Percentiles rank a stretch among this genome's conserved stretches.
Evolutionary conservation across 2,113 vertebrate species (phyloP).

Genomic region (Semicossyphus pulcher): DNA sequence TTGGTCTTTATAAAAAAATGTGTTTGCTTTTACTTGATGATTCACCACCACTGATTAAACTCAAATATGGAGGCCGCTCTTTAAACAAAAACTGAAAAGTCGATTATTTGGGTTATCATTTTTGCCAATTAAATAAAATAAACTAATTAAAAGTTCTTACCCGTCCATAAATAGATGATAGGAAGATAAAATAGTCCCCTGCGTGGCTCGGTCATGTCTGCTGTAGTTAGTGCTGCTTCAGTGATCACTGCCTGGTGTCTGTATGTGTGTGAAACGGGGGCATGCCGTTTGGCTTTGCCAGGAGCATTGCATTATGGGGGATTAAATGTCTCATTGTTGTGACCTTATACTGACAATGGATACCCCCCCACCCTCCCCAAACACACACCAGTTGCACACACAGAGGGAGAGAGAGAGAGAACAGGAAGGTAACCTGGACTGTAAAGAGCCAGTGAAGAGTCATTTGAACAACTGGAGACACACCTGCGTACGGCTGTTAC

Average conservation of each 20-base stretch:
- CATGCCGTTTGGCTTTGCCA: slow-evolving; percentile 38
- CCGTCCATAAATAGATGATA: slow-evolving; percentile 72
- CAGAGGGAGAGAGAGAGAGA: not conserved
- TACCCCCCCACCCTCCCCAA: slow-evolving; percentile 13
- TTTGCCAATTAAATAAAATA: not conserved
- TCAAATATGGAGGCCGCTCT: not conserved
- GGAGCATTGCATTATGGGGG: slow-evolving; percentile 66
- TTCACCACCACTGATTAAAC: not conserved
- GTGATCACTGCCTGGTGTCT: not conserved
- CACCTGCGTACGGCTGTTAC: slow-evolving; percentile 71
- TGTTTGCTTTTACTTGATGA: not conserved
- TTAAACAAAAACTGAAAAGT: not conserved
- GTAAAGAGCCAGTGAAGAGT: slow-evolving; percentile 4
- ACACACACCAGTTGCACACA: slow-evolving; percentile 16
- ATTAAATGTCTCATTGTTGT: slow-evolving; percentile 71
- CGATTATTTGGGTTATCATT: not conserved
- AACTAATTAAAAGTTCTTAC: slow-evolving; percentile 40
- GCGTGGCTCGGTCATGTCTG: slow-evolving; percentile 62
- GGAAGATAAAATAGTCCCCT: slow-evolving; percentile 68
- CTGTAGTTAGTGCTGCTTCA: slow-evolving; percentile 2
- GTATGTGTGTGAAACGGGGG: slow-evolving; percentile 33
- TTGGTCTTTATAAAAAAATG: not conserved
- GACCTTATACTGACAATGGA: slow-evolving; percentile 71
- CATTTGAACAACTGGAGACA: slow-evolving; percentile 25
- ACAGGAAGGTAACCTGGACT: slow-evolving; percentile 29